These are phyloP conservation scores for Carpatolechia fugitivella DNA, from an alignment of 2,888 invertebrate species.

Conservation along the genomic window DNA sequence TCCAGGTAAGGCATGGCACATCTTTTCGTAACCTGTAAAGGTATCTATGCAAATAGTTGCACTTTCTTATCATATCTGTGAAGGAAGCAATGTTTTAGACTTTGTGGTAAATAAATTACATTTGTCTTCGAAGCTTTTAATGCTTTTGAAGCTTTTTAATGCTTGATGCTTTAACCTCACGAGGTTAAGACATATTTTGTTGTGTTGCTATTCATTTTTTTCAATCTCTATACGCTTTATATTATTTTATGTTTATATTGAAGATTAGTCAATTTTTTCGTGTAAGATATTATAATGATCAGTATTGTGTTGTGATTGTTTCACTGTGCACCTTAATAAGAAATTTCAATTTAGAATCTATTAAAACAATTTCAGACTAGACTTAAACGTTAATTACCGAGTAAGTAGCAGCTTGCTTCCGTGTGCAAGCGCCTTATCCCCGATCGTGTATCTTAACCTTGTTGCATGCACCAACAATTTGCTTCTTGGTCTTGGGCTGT, in stretches of 20 bases:
- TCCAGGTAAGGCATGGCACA: background rate
- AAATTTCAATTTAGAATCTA: no score
- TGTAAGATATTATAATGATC: no score
- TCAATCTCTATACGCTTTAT: no score
- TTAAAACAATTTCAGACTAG: no score
- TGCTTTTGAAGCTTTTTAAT: background rate
- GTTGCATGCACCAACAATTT: conserved; percentile 39
- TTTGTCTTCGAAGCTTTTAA: background rate
- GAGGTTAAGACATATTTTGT: no score
- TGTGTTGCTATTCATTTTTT: no score
- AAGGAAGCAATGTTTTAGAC: background rate
- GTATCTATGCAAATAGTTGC: background rate
- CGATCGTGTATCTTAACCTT: conserved; percentile 34
- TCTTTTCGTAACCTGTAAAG: conserved; percentile 3
- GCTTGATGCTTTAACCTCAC: no score
- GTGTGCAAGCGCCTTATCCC: background rate
- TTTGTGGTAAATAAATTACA: background rate
- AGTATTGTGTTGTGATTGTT: no score
- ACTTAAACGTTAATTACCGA: background rate
- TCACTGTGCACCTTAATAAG: no score
- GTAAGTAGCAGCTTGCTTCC: background rate
- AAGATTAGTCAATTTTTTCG: no score
- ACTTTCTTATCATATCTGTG: background rate
- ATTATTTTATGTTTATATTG: no score
- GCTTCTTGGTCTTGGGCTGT: conserved; percentile 21